phyloP scores from a whole-genome alignment of 2,797 vertebrate species.

The Rhodeus uyekii region DNA sequence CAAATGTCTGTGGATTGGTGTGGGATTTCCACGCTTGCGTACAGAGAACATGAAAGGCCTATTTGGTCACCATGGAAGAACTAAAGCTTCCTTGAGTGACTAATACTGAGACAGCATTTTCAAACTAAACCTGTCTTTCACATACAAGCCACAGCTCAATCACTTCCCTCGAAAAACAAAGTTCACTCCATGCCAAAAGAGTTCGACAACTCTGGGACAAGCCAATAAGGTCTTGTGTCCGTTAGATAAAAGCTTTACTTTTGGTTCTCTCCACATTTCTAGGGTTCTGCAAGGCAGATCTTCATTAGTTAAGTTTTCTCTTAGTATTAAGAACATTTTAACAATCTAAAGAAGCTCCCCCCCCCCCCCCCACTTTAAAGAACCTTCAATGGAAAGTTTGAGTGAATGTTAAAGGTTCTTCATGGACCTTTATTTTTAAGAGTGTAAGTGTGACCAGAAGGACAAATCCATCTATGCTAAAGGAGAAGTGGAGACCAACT shows the following conservation, averaged over 20 bases:
- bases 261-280: not conserved
- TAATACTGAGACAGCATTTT: not conserved
- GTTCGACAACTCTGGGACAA: not conserved
- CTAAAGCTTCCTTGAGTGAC: conserved; percentile 19
- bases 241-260: not conserved
- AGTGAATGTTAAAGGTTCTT: not conserved
- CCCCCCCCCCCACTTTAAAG: not conserved
- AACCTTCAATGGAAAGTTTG: not conserved
- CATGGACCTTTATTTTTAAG: not conserved
- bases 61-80: not conserved
- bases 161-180: not conserved
- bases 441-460: not conserved
- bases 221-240: not conserved
- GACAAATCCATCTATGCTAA: not conserved
- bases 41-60: not conserved
- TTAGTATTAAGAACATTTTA: not conserved
- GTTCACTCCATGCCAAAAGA: not conserved
- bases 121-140: not conserved
- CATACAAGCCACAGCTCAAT: not conserved
- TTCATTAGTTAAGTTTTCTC: not conserved
- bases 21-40: conserved; percentile 42
- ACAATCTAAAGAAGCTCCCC: not conserved
- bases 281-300: not conserved
- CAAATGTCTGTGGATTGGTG: conserved; percentile 2
- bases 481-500: not conserved